A percentile compares a stretch with the other conserved stretches of the same genome.
phyloP scores from a whole-genome alignment of 2,888 invertebrate species.

The Alloplasta piceator region DNA sequence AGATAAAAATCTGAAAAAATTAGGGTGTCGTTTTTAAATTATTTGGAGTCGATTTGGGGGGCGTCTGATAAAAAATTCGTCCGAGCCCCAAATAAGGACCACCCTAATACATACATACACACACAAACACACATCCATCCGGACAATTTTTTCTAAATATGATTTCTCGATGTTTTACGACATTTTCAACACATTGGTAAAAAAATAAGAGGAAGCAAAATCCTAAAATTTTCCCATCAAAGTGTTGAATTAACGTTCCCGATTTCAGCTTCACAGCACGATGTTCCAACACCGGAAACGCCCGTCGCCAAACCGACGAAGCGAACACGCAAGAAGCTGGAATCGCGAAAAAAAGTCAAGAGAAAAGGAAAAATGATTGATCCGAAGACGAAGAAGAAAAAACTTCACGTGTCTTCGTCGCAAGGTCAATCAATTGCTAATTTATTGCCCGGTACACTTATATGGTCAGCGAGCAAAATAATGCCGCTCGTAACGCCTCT shows the following conservation, averaged over 20 bases:
- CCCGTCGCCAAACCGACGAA: constrained; percentile 66
- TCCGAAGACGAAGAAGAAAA: constrained; percentile 62
- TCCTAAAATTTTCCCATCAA: neutral
- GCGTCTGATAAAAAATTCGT: too few relatives aligned
- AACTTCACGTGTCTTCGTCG: constrained; percentile 64
- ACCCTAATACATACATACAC: too few relatives aligned
- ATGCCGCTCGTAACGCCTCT: constrained; percentile 79
- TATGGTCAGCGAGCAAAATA: constrained; percentile 80
- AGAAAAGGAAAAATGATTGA: constrained; percentile 71
- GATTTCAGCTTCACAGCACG: constrained; percentile 21
- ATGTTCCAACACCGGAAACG: constrained; percentile 41
- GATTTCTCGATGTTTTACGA: too few relatives aligned
- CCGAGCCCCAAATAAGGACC: too few relatives aligned
- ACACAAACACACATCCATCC: too few relatives aligned
- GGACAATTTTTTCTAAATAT: too few relatives aligned
- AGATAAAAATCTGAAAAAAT: too few relatives aligned
- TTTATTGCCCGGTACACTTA: constrained; percentile 78
- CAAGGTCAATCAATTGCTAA: constrained; percentile 69
- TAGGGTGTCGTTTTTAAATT: too few relatives aligned
- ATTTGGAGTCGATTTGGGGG: too few relatives aligned
- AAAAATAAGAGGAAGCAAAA: too few relatives aligned
- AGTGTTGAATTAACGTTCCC: neutral
- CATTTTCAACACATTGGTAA: too few relatives aligned
- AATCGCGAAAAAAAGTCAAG: constrained; percentile 73
- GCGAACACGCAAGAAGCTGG: constrained; percentile 64